phyloP scores from a whole-genome alignment of 2,113 vertebrate genomes.

The Lepisosteus oculatus region DNA sequence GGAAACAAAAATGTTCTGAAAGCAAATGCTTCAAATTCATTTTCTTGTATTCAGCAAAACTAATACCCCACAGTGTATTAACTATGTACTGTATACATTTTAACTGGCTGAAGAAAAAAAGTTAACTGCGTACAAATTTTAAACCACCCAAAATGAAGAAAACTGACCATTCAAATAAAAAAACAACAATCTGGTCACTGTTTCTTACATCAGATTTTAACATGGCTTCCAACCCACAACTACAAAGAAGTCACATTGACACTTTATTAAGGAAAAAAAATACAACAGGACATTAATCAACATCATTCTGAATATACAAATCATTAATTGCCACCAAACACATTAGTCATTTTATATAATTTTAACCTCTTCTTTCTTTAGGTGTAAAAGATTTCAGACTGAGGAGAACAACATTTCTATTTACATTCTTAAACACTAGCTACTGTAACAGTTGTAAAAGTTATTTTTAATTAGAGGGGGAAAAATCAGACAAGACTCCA shows the following conservation, averaged over 20 bases:
- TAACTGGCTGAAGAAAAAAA: too few relatives aligned
- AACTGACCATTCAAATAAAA: not conserved
- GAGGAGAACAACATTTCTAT: not conserved
- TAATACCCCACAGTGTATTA: too few relatives aligned
- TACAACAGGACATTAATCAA: not conserved
- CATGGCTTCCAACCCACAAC: not conserved
- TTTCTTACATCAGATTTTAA: not conserved
- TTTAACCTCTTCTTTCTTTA: constrained; percentile 11
- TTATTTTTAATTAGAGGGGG: too few relatives aligned
- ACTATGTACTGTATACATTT: too few relatives aligned
- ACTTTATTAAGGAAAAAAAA: not conserved
- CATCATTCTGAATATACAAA: constrained; percentile 25
- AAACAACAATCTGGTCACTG: not conserved
- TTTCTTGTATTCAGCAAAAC: too few relatives aligned
- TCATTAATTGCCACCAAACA: constrained; percentile 2
- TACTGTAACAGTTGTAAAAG: too few relatives aligned
- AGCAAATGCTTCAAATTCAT: too few relatives aligned
- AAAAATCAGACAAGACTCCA: not conserved
- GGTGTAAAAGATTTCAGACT: constrained; percentile 23
- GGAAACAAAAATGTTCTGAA: too few relatives aligned
- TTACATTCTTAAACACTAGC: too few relatives aligned
- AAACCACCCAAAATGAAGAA: too few relatives aligned
- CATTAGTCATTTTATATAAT: not conserved
- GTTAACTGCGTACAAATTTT: too few relatives aligned
- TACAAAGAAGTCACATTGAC: not conserved